Evolutionary conservation across 2,888 invertebrate species (phyloP), one percentile per base, ranked within the genome.

Genomic region (Chalcosyrphus nemorum): DNA sequence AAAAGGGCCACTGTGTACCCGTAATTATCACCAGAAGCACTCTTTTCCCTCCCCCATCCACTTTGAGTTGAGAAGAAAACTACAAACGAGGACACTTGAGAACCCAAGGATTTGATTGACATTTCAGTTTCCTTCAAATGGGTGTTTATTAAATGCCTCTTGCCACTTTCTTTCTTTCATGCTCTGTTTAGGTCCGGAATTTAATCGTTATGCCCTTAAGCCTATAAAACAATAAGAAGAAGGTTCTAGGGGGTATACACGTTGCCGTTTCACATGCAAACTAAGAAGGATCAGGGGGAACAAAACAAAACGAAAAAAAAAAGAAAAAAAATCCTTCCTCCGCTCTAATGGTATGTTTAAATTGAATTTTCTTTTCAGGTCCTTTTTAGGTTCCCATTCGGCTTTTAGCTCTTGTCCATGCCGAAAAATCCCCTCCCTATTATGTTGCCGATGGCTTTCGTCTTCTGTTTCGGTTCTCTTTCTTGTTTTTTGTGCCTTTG

Each of bases 331-430:
- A 57, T 63, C 50, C 65, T 63, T 35, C 52, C 17, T 59, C 2
- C 63, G 59, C 54, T 59, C 84, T 80, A 80, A 84, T 84, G 74
- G 74, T 59, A 80, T 84, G 84, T 54, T 84, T 80, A 84, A 84
- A 84, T 84, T 84, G 74, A 84, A 84, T 84, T 84, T 75, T 80
- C 50, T 80, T 63, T 41, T 43, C 38, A 61, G 56, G 61, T 78
- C 61, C 27, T 50, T 84, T 72, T 82, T 50, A 19, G 52, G 47
- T 63, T 70, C 13, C 35, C 61, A 45, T 75, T 75, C 63, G 63
- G 63, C 38, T 76, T 63, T 68, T 61, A 41, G 61, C 47, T 70
- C 29, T 13, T 41, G 72, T 56, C 29, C 56, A 45, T 15, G n/a
- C 5, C 45, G 24, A 24, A 5, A n/a, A n/a, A n/a, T n/a, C n/a